phyloP scores from a whole-genome alignment of 2,888 invertebrate genomes.

The Phortica magna region DNA sequence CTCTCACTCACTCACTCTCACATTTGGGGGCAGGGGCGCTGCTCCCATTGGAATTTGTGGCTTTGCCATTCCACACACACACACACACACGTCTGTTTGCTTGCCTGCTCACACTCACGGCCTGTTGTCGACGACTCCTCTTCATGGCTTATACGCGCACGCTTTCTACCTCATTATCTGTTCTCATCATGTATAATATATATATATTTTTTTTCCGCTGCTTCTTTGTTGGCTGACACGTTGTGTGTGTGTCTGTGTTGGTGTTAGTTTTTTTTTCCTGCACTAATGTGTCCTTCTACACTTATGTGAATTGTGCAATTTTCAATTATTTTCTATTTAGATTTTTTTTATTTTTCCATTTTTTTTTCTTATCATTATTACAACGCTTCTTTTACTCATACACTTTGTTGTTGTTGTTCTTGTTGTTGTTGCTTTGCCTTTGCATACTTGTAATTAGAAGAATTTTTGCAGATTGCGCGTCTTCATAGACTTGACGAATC shows the following conservation, averaged over 20 bases:
- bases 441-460: slow-evolving; percentile 1
- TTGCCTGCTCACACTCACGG: too few species aligned
- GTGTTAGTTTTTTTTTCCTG: background rate
- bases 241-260: background rate
- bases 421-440: background rate
- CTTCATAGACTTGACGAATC: too few species aligned
- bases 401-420: background rate
- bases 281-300: slow-evolving; percentile 39
- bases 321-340: slow-evolving; percentile 70
- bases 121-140: background rate
- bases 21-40: too few species aligned
- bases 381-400: background rate
- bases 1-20: too few species aligned
- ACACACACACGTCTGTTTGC: too few species aligned
- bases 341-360: slow-evolving; percentile 51
- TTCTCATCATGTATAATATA: slow-evolving; percentile 4
- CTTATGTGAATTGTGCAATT: slow-evolving; percentile 76
- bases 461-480: background rate
- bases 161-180: slow-evolving; percentile 12
- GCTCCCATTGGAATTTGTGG: background rate
- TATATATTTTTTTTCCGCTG: background rate
- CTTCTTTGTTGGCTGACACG: background rate
- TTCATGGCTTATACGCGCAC: background rate
- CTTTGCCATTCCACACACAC: background rate
- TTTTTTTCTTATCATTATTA: background rate